Evolutionary conservation across 2,888 invertebrate genomes (phyloP), one percentile per base, ranked within the genome.

Genomic region (Amblyjoppa fuscipennis): DNA sequence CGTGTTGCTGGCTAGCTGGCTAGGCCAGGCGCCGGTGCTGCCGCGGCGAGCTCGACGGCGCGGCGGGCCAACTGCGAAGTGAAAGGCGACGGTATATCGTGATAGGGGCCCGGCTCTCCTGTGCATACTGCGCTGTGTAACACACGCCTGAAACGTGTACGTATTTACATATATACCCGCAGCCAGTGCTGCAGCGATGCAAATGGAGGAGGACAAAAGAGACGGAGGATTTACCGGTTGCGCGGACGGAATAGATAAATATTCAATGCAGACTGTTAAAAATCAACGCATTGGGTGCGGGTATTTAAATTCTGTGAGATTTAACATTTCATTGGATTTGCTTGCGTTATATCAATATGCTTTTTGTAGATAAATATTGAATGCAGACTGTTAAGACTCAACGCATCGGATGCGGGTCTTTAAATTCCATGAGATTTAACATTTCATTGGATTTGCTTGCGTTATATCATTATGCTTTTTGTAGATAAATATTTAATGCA

Each of bases 81-180:
- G 93, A 93, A 93, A 93, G 93, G 93, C 92, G 91, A 89, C 91
- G 90, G 90, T 86, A 87, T 71, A 83, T 79, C 75, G 75, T n/a
- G 75, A 74, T 74, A 75, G 76, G 74, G 61, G 77, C 64, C 70
- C 59, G 79, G 53, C 64, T 51, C 64, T 51, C 71, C 61, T 25
- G 71, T 68, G 66, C 80, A 74, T 74, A 74, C 71, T 61, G 25
- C 49, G 45, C 5, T 76, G 51, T 81, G 25, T 41, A 11, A 11
- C 28, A 64, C 78, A 68, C 76, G 56, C 56, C 13, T n/a, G 9
- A 28, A 64, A 51, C 61, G 66, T 71, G 51, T 31, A 81, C 69
- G 53, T 45, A 71, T 56, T 51, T 68, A 49, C 38, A 11, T 41
- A 75, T 53, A 75, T 53, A 41, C n/a, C 34, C 45, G 38, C 53